Percentiles rank a stretch among this genome's conserved stretches.
These are phyloP conservation scores for Gasterosteus aculeatus DNA, from an alignment of 2,113 vertebrate species.

Conservation along the genomic window DNA sequence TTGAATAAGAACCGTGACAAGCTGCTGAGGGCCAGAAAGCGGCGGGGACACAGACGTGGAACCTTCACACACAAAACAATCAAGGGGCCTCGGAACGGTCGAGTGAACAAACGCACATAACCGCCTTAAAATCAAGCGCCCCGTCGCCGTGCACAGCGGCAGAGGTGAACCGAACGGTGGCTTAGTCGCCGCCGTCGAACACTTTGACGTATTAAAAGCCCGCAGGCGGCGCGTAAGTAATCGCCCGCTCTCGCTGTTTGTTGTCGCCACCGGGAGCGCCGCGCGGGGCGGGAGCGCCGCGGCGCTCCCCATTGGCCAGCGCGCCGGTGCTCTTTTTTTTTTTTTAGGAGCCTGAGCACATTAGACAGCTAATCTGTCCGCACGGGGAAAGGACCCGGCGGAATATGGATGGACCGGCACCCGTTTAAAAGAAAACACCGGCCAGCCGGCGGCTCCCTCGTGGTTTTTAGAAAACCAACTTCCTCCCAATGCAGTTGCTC, in stretches of 20 bases:
- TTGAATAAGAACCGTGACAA: constrained; percentile 25
- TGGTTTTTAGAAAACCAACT: constrained; percentile 27
- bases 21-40: constrained; percentile 8
- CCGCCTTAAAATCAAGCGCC: neutral
- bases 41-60: neutral
- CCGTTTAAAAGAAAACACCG: constrained; percentile 54
- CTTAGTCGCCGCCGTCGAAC: constrained; percentile 39
- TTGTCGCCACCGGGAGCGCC: constrained; percentile 61
- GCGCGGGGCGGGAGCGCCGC: no score
- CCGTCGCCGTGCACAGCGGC: constrained; percentile 12
- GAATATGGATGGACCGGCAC: constrained; percentile 54
- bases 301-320: constrained; percentile 49
- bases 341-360: constrained; percentile 50
- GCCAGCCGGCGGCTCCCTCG: constrained; percentile 36
- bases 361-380: constrained; percentile 66
- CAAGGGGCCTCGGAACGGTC: no score
- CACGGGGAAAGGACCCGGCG: constrained; percentile 18
- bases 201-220: constrained; percentile 41
- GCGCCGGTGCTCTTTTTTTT: constrained; percentile 49
- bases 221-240: constrained; percentile 63
- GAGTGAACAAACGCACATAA: constrained; percentile 25
- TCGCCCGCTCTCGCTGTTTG: constrained; percentile 60
- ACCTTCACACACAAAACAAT: no score
- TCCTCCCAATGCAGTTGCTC: constrained; percentile 38
- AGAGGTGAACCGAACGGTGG: constrained; percentile 25